phyloP scores from a whole-genome alignment of 2,888 invertebrate genomes.

The Terebella lapidaria region DNA sequence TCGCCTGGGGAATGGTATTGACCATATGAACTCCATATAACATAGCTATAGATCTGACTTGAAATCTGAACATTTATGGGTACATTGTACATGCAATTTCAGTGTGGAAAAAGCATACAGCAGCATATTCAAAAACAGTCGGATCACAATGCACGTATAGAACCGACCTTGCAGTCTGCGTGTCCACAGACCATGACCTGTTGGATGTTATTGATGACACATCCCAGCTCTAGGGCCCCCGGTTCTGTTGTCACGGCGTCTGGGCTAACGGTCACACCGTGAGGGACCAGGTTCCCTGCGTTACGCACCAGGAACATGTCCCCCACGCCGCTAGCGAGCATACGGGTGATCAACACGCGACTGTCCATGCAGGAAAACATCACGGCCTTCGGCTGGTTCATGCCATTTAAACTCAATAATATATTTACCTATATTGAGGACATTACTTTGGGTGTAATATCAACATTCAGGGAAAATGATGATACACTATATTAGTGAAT shows the following conservation, averaged over 20 bases:
- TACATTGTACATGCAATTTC: no score
- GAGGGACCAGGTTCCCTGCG: constrained; percentile 88
- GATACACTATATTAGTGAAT: no score
- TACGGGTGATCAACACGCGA: constrained; percentile 91
- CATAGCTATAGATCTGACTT: no score
- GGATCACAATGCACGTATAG: background rate
- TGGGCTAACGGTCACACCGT: constrained; percentile 57
- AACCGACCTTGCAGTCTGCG: constrained; percentile 82
- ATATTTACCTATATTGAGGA: background rate
- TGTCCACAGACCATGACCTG: constrained; percentile 96
- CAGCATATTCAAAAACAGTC: background rate
- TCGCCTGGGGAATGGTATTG: constrained; percentile 62
- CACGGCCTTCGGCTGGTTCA: constrained; percentile 81
- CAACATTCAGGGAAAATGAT: background rate
- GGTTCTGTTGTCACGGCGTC: constrained; percentile 90
- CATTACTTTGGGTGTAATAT: background rate
- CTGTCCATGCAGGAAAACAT: constrained; percentile 99
- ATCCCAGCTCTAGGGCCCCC: constrained; percentile 90
- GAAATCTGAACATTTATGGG: no score
- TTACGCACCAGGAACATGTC: constrained; percentile 98
- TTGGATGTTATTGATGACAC: constrained; percentile 81
- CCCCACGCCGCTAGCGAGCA: constrained; percentile 90
- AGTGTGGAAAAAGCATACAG: background rate
- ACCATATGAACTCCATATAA: background rate
- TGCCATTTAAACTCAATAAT: no score